A percentile compares a stretch with the other conserved stretches of the same genome.
These are phyloP conservation scores for Schizaphis graminum DNA, from an alignment of 2,888 invertebrate genomes.

Conservation along the genomic window DNA sequence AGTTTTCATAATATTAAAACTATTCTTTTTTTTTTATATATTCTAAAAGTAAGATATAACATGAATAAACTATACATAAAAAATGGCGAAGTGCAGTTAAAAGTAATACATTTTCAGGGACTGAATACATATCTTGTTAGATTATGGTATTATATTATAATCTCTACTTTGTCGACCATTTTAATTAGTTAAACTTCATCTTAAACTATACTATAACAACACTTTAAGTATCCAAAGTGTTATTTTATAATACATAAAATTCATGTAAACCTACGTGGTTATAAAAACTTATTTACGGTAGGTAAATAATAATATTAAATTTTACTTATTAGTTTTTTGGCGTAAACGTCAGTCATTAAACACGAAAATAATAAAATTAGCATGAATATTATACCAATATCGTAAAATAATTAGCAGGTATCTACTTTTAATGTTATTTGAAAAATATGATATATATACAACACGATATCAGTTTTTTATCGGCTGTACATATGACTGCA, in stretches of 20 bases:
- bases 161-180: background rate
- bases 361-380: background rate
- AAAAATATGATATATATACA: background rate
- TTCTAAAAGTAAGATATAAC: background rate
- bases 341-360: background rate
- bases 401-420: background rate
- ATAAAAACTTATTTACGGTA: background rate
- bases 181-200: conserved; percentile 2
- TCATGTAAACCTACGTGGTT: background rate
- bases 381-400: background rate
- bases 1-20: background rate
- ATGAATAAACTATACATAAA: background rate
- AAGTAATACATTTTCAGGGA: background rate
- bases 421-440: too few relatives aligned
- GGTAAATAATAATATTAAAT: background rate
- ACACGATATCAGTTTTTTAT: background rate
- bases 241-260: background rate
- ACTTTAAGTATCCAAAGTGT: background rate
- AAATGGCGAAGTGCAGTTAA: background rate
- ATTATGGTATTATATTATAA: background rate
- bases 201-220: conserved; percentile 6
- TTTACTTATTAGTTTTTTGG: background rate
- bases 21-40: background rate
- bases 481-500: background rate
- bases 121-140: background rate